A percentile compares a stretch with the other conserved stretches of the same genome.
Conservation (phyloP, 2,797 vertebrate species). For the Toxotes lorentzi region DNA sequence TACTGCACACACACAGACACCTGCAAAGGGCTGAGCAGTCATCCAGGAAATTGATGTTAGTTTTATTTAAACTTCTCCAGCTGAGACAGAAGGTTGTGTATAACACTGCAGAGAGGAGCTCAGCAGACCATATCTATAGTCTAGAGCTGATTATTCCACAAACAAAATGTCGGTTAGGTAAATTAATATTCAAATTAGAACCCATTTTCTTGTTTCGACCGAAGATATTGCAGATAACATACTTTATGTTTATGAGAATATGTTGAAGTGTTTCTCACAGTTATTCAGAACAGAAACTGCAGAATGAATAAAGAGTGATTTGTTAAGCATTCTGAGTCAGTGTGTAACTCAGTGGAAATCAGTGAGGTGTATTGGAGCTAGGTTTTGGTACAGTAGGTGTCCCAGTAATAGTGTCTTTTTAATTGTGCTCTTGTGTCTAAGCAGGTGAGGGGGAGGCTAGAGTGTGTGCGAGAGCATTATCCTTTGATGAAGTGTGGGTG, state of each 20-base stretch:
- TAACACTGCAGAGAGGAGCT: not conserved
- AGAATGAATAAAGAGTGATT: conserved; percentile 50
- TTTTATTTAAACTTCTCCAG: conserved; percentile 8
- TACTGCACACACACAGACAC: not conserved
- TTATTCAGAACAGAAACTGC: conserved; percentile 50
- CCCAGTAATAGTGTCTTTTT: conserved; percentile 56
- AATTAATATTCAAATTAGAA: conserved; percentile 1
- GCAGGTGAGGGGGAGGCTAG: conserved; percentile 62
- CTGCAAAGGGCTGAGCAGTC: not conserved
- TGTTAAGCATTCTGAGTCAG: conserved; percentile 61
- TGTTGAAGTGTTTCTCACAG: conserved; percentile 30
- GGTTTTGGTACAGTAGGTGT: conserved; percentile 48
- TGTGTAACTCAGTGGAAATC: conserved; percentile 51
- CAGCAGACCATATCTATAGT: not conserved
- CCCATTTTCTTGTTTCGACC: conserved; percentile 4
- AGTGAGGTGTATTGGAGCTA: conserved; percentile 33
- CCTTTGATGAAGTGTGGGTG: conserved; percentile 61
- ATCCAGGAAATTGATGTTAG: not conserved
- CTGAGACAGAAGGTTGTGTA: not conserved
- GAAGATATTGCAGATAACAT: not conserved
- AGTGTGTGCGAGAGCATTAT: conserved; percentile 37
- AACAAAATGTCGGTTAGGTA: not conserved
- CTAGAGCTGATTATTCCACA: conserved; percentile 10
- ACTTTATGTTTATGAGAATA: conserved; percentile 1
- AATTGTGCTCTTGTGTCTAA: conserved; percentile 59